Evolutionary conservation across 2,113 vertebrate species (phyloP), one percentile per base, ranked within the genome.

Genomic region (Columbina picui): DNA sequence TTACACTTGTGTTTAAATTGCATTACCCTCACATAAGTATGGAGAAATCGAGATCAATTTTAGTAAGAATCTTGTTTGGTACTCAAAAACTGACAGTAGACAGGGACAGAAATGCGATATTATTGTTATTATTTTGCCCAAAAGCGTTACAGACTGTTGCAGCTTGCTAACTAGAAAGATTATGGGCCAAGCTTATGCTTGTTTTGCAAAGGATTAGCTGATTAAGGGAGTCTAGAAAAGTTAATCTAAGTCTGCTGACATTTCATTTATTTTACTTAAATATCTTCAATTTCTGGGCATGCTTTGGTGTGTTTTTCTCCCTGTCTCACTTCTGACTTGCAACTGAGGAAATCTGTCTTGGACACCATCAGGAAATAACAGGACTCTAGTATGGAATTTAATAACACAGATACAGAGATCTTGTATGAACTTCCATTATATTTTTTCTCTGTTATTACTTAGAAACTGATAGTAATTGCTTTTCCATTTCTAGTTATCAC

Each of bases 161-260:
- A 64, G 64, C 79, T 91, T 80, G 25, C 87, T 77, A 64, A 19
- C 32, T 25, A 74, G 49, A 76, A 87, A 41, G 60, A 55, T 34
- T 68, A 75, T 2, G 22, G 61, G 59, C 56, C 77, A 74, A 75
- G 27, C 20, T 71, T 69, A 39, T 56, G 59, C 71, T 95, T 94
- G 76, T 82, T 94, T 95, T 91, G 77, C 82, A 74, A 83, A 74
- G 34, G 61, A 87, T 82, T 84, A 89, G 30, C 76, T 93, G 77
- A 87, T 79, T 50, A 70, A 57, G 60, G 32, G 47, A 75, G 65
- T 38, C 68, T 61, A 65, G 84, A 71, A 90, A 92, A 75, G 64
- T 45, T 94, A 57, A 73, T 71, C 61, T 69, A 45, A 53, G 45
- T 53, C 74, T 96, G 49, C 50, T 93, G 78, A 76, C 65, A 82